A percentile compares a stretch with the other conserved stretches of the same genome.
phyloP scores from a whole-genome alignment of 2,113 vertebrate species.

The Menura novaehollandiae region DNA sequence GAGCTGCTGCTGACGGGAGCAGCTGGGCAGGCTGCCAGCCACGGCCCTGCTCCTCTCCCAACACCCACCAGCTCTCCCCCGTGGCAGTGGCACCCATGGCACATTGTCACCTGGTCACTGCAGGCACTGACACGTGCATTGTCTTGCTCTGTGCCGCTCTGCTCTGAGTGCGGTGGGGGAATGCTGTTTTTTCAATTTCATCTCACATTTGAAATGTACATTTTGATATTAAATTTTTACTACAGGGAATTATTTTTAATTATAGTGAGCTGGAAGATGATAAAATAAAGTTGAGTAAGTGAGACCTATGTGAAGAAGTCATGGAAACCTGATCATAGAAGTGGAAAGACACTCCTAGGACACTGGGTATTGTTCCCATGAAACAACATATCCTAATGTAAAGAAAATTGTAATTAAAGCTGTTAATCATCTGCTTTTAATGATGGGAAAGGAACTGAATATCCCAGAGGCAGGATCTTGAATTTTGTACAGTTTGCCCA shows the following conservation, averaged over 20 bases:
- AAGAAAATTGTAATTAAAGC: slow-evolving; percentile 60
- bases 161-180: neutral
- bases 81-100: accelerated
- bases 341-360: slow-evolving; percentile 46
- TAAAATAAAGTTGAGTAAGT: slow-evolving; percentile 51
- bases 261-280: slow-evolving; percentile 37
- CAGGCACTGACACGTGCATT: accelerated
- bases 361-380: slow-evolving; percentile 20
- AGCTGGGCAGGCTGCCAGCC: neutral
- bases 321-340: slow-evolving; percentile 35
- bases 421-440: slow-evolving; percentile 56
- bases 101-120: neutral
- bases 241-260: slow-evolving; percentile 59
- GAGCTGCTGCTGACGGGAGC: neutral
- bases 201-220: slow-evolving; percentile 31
- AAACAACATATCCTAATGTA: slow-evolving; percentile 32
- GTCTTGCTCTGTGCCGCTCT: accelerated
- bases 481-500: neutral
- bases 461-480: neutral
- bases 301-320: slow-evolving; percentile 50
- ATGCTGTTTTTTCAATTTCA: neutral
- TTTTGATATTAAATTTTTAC: slow-evolving; percentile 52
- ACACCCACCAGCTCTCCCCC: neutral
- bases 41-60: neutral
- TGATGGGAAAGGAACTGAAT: neutral